Evolutionary conservation across 2,113 vertebrate genomes (phyloP), one percentile per base, ranked within the genome.

Genomic region (Orientallactaga bullata): DNA sequence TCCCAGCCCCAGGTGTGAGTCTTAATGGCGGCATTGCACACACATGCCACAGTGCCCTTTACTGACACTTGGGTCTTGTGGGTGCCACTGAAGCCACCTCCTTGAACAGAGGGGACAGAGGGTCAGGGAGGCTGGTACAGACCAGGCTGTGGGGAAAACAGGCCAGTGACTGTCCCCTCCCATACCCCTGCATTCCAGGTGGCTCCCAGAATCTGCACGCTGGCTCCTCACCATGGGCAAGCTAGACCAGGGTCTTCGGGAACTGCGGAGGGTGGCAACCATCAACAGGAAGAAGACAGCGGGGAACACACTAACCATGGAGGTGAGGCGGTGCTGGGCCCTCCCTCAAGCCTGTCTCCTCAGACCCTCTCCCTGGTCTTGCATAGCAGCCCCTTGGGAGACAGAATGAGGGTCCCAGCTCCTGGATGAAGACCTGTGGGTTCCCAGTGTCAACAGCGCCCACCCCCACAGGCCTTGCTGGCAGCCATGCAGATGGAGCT

Each of bases 131-230:
- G 83, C 61, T 8, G 1, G 4, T 1, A 2, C 20, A 78, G 77
- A 26, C 39, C 47, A 24, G 58, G 51, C 76, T 39, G 30, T 30
- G 32, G 24, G 76, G n/a, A 9, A 58, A 9, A 16, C 17, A 26
- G 32, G 39, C 63, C 63, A 28, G 35, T 6, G 73, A 30, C 18
- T 55, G 55, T 55, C 16, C 77, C 60, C 26, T 58, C 37, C 39
- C 24, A 13, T 2, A 0, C 1, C 26, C 37, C 12, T 8, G 15
- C 58, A 1, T 81, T 72, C 30, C 96, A 99, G 99, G 99, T 98
- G 98, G 98, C 98, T 99, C 66, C 98, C 98, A 24, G 99, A 99
- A 96, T 99, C 98, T 0, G 98, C 99, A 0, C 97, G 98, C 10
- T 99, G 99, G 99, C 97, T 99, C 30, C 97, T 98, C 21, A 89